Conservation (phyloP, 2,888 invertebrate genomes). For the Dioctria rufipes region DNA sequence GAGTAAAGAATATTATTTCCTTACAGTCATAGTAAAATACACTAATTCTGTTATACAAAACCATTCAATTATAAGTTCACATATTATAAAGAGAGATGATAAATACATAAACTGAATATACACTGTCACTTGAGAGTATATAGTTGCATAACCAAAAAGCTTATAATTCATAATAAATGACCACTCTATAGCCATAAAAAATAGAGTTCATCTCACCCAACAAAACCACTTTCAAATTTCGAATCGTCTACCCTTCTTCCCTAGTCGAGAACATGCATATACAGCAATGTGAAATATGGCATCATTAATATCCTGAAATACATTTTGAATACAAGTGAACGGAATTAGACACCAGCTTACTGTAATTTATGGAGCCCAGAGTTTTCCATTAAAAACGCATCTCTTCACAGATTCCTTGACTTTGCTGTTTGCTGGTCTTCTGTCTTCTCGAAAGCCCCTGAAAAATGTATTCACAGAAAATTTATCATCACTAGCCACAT, state of each 20-base stretch:
- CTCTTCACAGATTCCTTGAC: slow-evolving; percentile 8
- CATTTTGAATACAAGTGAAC: slow-evolving; percentile 12
- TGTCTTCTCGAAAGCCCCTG: slow-evolving; percentile 3
- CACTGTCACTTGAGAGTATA: too few relatives aligned
- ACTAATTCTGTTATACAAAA: too few relatives aligned
- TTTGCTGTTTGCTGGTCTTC: neutral
- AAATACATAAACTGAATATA: too few relatives aligned
- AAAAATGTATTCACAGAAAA: slow-evolving; percentile 12
- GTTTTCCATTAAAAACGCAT: slow-evolving; percentile 29
- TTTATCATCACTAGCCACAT: slow-evolving; percentile 17
- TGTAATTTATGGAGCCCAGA: slow-evolving; percentile 17
- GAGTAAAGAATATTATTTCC: too few relatives aligned
- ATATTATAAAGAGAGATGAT: too few relatives aligned
- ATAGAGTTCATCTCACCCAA: neutral
- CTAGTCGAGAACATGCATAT: neutral
- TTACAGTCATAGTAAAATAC: too few relatives aligned
- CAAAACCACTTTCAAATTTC: neutral
- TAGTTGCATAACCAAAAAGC: neutral
- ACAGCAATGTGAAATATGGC: neutral
- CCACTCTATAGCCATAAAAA: neutral
- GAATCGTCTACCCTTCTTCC: neutral
- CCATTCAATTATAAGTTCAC: too few relatives aligned
- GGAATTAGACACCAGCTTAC: slow-evolving; percentile 17
- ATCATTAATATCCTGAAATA: slow-evolving; percentile 19
- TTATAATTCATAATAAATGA: neutral